phyloP scores from a whole-genome alignment of 53 echinoderm and acorn worm species.

The Apostichopus leukothele region DNA sequence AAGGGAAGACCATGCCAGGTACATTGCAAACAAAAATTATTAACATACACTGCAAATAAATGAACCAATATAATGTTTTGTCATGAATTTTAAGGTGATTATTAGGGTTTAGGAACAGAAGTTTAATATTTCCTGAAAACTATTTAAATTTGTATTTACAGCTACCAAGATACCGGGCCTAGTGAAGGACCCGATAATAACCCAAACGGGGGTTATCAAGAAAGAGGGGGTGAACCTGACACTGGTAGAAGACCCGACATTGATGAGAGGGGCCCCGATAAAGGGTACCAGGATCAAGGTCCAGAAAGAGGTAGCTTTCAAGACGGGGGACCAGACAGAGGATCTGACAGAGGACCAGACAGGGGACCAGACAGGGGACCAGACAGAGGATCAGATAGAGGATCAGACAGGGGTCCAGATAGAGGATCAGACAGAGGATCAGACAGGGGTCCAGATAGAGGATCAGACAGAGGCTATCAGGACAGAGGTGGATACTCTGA shows the following conservation, averaged over 20 bases:
- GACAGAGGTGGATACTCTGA: slow-evolving; percentile 15
- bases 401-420: not conserved
- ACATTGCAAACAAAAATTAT: slow-evolving; percentile 41
- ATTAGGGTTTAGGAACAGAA: too few relatives aligned
- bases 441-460: not conserved
- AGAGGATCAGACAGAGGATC: too few relatives aligned
- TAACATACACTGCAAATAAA: too few relatives aligned
- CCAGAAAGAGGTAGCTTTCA: not conserved
- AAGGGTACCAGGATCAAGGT: slow-evolving; percentile 20
- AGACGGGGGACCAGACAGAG: not conserved
- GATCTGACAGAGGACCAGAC: too few relatives aligned
- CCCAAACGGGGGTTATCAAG: slow-evolving; percentile 34
- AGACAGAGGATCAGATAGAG: not conserved
- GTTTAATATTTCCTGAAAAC: too few relatives aligned
- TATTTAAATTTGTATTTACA: not conserved
- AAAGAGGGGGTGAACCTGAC: slow-evolving; percentile 1
- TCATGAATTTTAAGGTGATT: too few relatives aligned
- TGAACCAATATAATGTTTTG: too few relatives aligned
- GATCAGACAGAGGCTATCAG: slow-evolving; percentile 1
- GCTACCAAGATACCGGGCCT: slow-evolving; percentile 42
- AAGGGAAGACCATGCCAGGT: slow-evolving; percentile 98
- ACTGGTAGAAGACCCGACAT: slow-evolving; percentile 13
- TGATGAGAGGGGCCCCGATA: slow-evolving; percentile 1
- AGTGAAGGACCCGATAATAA: slow-evolving; percentile 37
- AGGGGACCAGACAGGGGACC: too few relatives aligned